phyloP scores from a whole-genome alignment of 2,888 invertebrate species.

The Anoplius nigerrimus region DNA sequence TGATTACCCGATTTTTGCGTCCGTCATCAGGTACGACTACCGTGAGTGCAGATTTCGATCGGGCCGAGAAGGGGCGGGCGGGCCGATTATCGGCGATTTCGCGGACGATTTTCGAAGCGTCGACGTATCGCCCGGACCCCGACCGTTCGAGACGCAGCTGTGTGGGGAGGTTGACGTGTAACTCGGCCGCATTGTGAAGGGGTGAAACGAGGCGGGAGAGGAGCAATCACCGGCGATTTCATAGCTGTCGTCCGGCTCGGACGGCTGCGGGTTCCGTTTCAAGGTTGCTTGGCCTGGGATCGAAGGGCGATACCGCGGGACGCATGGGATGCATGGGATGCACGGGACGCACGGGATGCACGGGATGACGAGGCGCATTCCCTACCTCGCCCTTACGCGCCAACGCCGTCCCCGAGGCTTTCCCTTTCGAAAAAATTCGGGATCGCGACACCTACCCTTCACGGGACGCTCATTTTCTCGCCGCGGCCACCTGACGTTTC shows the following conservation, averaged over 20 bases:
- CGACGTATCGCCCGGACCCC: background rate
- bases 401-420: constrained; percentile 45
- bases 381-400: constrained; percentile 44
- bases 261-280: constrained; percentile 62
- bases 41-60: no score
- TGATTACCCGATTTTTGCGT: no score
- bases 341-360: no score
- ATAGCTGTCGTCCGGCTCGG: constrained; percentile 67
- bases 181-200: constrained; percentile 33
- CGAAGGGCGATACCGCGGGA: constrained; percentile 49
- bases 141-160: background rate
- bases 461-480: background rate
- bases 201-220: constrained; percentile 45
- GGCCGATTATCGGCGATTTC: background rate
- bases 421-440: constrained; percentile 65
- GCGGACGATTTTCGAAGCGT: constrained; percentile 1
- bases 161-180: constrained; percentile 13
- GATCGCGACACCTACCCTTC: constrained; percentile 57
- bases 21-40: constrained; percentile 1
- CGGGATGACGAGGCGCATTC: constrained; percentile 70
- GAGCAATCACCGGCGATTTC: constrained; percentile 70
- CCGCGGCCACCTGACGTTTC: constrained; percentile 53
- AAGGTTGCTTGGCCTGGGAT: constrained; percentile 59
- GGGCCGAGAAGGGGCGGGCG: background rate
- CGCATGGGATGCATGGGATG: no score